Conservation (phyloP, 2,797 vertebrate genomes). For the Sebastes glaucus region DNA sequence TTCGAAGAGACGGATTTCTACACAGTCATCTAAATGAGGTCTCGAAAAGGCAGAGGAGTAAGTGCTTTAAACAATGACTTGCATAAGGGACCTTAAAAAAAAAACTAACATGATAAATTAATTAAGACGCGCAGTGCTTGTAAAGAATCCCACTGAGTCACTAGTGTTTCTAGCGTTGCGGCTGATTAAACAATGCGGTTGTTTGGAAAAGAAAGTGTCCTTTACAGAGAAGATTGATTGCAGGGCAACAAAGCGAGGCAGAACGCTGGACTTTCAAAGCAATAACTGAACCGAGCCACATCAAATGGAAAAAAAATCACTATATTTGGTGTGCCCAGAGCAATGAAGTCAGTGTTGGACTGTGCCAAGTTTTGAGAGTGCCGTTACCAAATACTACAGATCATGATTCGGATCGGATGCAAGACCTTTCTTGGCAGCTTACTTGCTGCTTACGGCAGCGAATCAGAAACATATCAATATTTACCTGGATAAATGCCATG, state of each 20-base stretch:
- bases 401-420: constrained; percentile 69
- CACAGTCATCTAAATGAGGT: constrained; percentile 28
- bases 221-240: constrained; percentile 71
- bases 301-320: constrained; percentile 55
- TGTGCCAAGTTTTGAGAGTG: constrained; percentile 67
- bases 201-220: constrained; percentile 29
- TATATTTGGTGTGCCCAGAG: constrained; percentile 69
- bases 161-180: constrained; percentile 35
- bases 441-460: constrained; percentile 58
- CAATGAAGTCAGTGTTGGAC: constrained; percentile 61
- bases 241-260: constrained; percentile 60
- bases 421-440: constrained; percentile 61
- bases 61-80: constrained; percentile 42
- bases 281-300: constrained; percentile 62
- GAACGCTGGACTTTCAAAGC: constrained; percentile 56
- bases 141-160: constrained; percentile 39
- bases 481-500: constrained; percentile 65
- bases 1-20: constrained; percentile 48
- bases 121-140: constrained; percentile 43
- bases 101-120: constrained; percentile 40
- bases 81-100: constrained; percentile 3
- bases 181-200: constrained; percentile 46
- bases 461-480: constrained; percentile 71
- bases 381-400: constrained; percentile 63
- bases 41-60: constrained; percentile 21